These are phyloP conservation scores for Lophura nycthemera DNA, from an alignment of 2,113 vertebrate genomes.

Conservation along the genomic window DNA sequence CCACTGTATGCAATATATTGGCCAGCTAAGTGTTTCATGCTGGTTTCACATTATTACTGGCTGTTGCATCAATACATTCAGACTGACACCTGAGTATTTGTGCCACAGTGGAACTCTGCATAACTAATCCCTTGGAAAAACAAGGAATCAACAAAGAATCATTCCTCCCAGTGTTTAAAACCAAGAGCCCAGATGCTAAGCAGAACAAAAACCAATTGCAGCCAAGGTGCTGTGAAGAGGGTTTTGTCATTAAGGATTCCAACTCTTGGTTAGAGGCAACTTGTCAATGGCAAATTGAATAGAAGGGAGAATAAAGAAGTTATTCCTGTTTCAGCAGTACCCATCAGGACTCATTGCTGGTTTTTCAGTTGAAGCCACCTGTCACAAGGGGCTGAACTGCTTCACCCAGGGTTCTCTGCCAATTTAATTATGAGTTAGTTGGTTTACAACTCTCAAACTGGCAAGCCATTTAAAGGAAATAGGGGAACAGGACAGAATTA, in stretches of 20 bases:
- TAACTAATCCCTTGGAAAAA: neutral
- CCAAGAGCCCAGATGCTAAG: neutral
- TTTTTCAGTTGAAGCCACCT: neutral
- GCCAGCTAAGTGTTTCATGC: neutral
- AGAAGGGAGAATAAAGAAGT: neutral
- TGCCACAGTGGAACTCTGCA: neutral
- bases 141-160: neutral
- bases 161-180: neutral
- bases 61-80: neutral
- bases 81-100: accelerated
- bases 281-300: neutral
- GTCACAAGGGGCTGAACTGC: neutral
- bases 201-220: neutral
- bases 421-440: neutral
- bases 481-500: neutral
- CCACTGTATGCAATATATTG: neutral
- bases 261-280: neutral
- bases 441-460: neutral
- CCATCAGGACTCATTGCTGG: neutral
- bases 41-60: neutral
- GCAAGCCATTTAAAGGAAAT: neutral
- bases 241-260: neutral
- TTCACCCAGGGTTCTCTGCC: neutral
- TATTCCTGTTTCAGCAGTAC: neutral
- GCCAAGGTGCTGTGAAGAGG: neutral